Base-by-base conservation (phyloP, 2,888 invertebrate genomes). In the Watsonalla cultraria region DNA sequence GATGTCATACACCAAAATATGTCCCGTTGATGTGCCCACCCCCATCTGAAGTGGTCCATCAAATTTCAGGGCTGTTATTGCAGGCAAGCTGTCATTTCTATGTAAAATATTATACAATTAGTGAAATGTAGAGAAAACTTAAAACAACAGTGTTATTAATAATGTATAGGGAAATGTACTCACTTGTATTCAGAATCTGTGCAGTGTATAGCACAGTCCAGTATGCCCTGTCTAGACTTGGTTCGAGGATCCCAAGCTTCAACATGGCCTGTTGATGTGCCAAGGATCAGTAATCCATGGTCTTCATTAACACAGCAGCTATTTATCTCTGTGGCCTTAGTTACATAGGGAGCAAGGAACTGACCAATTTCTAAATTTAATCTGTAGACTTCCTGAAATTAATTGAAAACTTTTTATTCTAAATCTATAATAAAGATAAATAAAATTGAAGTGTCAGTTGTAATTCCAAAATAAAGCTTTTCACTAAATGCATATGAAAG, bases 241-340 rank as follows among this genome's bases (percentile, higher is more conserved):
- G 92, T 92, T 56, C 99, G 92, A 8, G 98, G 97, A 89, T 99
- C 99, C 98, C 98, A 99, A 5, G 98, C 98, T 82, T 99, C 99
- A 0, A 99, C 94, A 67, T 94, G 94, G 0, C 99, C 99, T 78
- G 97, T 96, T 68, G 95, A 94, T 9, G 97, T 96, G 8, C 99
- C 99, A 68, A 95, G 94, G 51, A 95, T 88, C 15, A 99, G 86
- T 51, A 99, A 90, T 65, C 98, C 94, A 92, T 99, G 98, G 52
- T 94, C 93, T 0, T 96, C 94, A 90, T 97, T 99, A 9, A 99
- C 93, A 62, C 93, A 93, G 78, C 97, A 96, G 72, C 95, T 95
- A 78, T 97, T 98, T 24, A 97, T 92, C 60, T 94, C 93, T 57
- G 93, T 92, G 11, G 95, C 94, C 59, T 94, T 94, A 5, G 97